Percentiles rank a stretch among this genome's conserved stretches.
These are phyloP conservation scores for Gymnopithys bicolor DNA, from an alignment of 2,797 vertebrate genomes.

Conservation along the genomic window DNA sequence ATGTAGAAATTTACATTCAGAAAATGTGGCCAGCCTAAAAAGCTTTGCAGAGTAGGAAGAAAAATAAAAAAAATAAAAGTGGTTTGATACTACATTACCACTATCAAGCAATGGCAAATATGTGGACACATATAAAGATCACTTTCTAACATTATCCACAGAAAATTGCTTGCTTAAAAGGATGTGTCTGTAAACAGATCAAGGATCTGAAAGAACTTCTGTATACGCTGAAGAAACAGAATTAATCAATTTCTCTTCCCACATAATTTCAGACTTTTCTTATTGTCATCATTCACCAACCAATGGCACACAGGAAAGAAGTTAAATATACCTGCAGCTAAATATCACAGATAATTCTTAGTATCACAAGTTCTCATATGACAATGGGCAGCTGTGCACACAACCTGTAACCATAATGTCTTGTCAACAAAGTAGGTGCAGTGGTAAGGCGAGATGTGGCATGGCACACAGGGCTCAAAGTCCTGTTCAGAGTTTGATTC, in stretches of 20 bases:
- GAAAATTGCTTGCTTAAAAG: neutral
- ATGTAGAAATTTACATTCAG: fast-evolving
- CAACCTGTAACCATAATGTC: neutral
- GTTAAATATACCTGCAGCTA: neutral
- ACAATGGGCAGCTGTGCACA: neutral
- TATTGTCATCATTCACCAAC: neutral
- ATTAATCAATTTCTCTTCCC: neutral
- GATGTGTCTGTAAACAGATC: neutral
- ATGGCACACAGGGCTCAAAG: neutral
- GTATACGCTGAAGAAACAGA: neutral
- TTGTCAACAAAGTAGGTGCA: neutral
- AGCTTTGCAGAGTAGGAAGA: neutral
- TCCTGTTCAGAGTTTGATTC: neutral
- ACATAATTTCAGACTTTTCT: neutral
- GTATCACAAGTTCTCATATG: neutral
- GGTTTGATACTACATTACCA: neutral
- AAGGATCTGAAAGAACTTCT: neutral
- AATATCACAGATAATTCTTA: neutral
- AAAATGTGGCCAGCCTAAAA: neutral
- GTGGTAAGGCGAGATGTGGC: neutral
- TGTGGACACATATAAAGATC: neutral
- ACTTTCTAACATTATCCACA: neutral
- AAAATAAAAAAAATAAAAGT: neutral
- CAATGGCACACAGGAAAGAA: neutral
- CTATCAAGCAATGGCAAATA: neutral